Base-by-base conservation (phyloP, 2,797 vertebrate genomes). In the Phoeniculus purpureus region DNA sequence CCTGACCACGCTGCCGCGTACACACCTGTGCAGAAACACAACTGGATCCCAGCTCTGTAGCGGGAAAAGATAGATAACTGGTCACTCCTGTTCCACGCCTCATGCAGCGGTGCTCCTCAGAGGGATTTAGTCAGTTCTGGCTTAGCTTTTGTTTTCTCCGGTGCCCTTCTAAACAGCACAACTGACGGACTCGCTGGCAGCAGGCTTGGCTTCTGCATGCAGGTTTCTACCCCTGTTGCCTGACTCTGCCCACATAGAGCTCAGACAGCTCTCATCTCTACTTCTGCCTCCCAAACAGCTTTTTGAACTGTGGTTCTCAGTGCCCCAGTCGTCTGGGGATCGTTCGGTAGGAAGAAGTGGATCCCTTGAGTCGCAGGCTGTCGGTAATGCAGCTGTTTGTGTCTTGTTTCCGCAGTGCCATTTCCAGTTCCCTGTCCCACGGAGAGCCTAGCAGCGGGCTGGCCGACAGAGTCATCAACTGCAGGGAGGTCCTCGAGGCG, bases 401-500 rank as follows among this genome's bases (percentile, higher is more conserved):
- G n/a, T 96, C 64, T 79, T 96, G 26, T 96, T 93, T 97, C 95
- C 91, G 61, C 96, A 99, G 99, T 90, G 98, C 98, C 77, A 97
- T 99, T 93, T 99, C 99, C 3, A 99, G 98, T 90, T 99, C 98
- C 10, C 97, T 99, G 93, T 98, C 98, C 75, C 99, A 99, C 27
- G 98, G 98, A 29, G 99, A 99, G 94, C 98, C 98, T 83, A 96
- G 96, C 89, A 98, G 99, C 94, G 99, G 99, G 80, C 96, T 99
- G 96, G 99, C 98, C 81, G 99, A 99, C 96, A 98, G 99, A 61
- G 98, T 99, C 94, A 98, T 99, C 95, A 99, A 99, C 96, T 99
- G 99, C 96, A 98, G 98, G 95, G 99, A 99, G 96, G 99, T 99
- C 84, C 98, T 99, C 32, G 98, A 99, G 80, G 98, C 99, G 50